Base-by-base conservation (phyloP, 2,797 vertebrate genomes). In the Arrhamphus sclerolepis region DNA sequence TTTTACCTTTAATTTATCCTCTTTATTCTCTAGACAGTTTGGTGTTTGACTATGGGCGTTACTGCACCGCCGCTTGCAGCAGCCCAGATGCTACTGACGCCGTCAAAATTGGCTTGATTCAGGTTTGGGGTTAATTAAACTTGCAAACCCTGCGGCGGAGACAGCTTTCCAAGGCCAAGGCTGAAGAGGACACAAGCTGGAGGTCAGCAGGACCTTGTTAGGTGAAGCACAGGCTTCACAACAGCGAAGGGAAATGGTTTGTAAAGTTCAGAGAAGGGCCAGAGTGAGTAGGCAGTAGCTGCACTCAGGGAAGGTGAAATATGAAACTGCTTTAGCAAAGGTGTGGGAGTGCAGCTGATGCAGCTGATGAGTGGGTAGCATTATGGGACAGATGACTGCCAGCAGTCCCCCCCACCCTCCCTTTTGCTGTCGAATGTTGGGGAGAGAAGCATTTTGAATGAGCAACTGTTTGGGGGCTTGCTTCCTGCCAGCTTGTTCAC, bases 41-140 rank as follows among this genome's bases (percentile, higher is more conserved):
- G 69, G 74, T 68, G 77, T 22, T 52, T n/a, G 48, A 62, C 49
- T 43, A 47, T 22, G 57, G 69, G 68, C 19, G 2, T 44, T 70
- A 78, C 59, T 67, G 62, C 81, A 59, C 65, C 48, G 14, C 69
- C 83, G 47, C 78, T 86, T 38, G 67, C 62, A 70, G 67, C 86
- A 66, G 75, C 69, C 83, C 88, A 89, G 82, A 85, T 88, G 88
- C 75, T 82, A 52, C 72, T 80, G 2, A 82, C 81, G 72, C 82
- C 81, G 87, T 84, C 63, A 19, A 77, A 83, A 84, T 74, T 67
- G 65, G 73, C 80, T 77, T 57, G 62, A 56, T 74, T 76, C 82
- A 73, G 77, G 67, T 81, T 81, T 56, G 75, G 78, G 92, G 89
- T 92, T 93, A 92, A 93, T 92, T 92, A 92, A 92, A 91, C 78